Base-by-base conservation (phyloP, 2,113 vertebrate genomes). In the Entomyzon cyanotis region DNA sequence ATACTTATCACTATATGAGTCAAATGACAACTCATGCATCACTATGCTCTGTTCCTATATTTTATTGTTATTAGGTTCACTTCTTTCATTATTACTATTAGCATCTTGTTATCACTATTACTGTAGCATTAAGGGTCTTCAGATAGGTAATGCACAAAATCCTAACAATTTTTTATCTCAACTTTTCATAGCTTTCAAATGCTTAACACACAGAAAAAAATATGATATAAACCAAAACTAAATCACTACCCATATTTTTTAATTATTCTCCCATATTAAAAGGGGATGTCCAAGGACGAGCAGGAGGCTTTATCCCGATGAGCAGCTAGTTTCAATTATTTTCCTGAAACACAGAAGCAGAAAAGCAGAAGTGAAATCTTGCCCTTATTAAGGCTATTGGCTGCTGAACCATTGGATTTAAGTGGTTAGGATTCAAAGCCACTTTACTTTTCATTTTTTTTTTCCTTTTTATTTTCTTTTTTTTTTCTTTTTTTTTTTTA, bases 191-290 rank as follows among this genome's bases (percentile, higher is more conserved):
- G 10, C 3, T 69, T 87, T 59, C 55, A 71, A 78, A 71, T 1
- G 0, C 1, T 33, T 13, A 12, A 46, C 5, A 67, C 3, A 69
- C 0, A 53, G 4, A n/a, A 56, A 19, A 16, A 58, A 42, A 18
- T 15, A 15, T 28, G 12, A 71, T 6, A 1, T 12, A n/a, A 69
- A 37, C 0, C 4, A 70, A 62, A 81, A 9, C 2, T 0, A 35
- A 70, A 59, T 50, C 6, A 41, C 10, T 50, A 16, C 14, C 77
- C 37, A 37, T 7, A 50, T 33, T 56, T 28, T 67, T 67, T 53
- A 74, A 21, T 47, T 0, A 69, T 12, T 85, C 39, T 62, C 33
- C 4, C 2, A 8, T 20, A 58, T 49, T 65, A 21, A 83, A 55
- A 69, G 24, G 8, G 3, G 5, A 42, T 79, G 31, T 50, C 31